Evolutionary conservation across 2,888 invertebrate genomes (phyloP), one percentile per base, ranked within the genome.

Genomic region (Epinotia nisella): DNA sequence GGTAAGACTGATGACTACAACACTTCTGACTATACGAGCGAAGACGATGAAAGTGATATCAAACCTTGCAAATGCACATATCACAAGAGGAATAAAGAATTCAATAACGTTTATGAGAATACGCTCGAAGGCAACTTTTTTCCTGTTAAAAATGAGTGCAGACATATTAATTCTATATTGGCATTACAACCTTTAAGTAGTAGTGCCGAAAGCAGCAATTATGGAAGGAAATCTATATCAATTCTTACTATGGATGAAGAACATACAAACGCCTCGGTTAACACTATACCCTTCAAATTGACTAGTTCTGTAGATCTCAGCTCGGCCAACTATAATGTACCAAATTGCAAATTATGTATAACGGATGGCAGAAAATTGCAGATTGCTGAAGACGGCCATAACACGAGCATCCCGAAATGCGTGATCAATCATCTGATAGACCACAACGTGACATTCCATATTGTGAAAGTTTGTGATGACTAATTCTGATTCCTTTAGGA

Each of bases 391-490:
- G 17, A 35, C 39, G 4, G 5, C 5, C 59, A 11, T 13, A 5
- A 3, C 1, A 41, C 10, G 0, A 41, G 0, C 1, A 66, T 66
- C 2, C 66, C 66, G 39, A 41, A 39, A 21, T 66, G 66, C 17
- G 41, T 66, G 2, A 41, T 66, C 4, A 9, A 56, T 1, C 66
- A 66, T 66, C 56, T 66, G 55, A 21, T 15, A 3, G 66, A 66
- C 1, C 66, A 66, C 24, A 66, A 66, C 7, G 55, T 66, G 3
- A 7, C 13, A 1, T 66, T 66, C 13, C 55, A 56, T 24, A 51
- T 64, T n/a, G 55, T 66, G 41, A 56, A 66, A 11, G 4, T 65
- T 9, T n/a, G 19, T 13, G 53, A 67, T 7, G 21, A 60, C 35
- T 35, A 11, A 39, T 3, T 45, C 7, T 58, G 24, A 17, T 59